Base-by-base conservation (phyloP, 2,888 invertebrate genomes). In the Limulus polyphemus region DNA sequence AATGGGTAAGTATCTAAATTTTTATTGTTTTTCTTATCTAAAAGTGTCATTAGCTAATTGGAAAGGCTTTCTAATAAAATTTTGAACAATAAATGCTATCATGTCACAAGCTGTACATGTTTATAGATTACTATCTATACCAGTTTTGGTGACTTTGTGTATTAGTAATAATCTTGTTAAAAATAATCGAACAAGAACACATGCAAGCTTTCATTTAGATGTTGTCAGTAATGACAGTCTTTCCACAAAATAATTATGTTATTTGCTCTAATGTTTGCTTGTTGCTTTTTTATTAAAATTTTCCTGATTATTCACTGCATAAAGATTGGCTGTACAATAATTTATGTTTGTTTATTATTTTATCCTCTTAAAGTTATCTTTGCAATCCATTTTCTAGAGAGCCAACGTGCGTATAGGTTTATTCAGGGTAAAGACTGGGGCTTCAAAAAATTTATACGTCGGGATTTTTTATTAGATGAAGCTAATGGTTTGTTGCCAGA, bases 371-470 rank as follows among this genome's bases (percentile, higher is more conserved):
- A 32, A 32, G 7, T 32, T 32, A 32, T 32, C 32, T 32, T 32
- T 32, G 32, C 32, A 32, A 32, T 32, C 32, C 32, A 32, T 32
- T 32, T 32, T 32, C 32, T 78, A 85, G 85, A 86, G 75, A 85
- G 84, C 73, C 86, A 86, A 75, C 77, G 98, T 77, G 98, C 98
- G 69, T 99, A 99, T 80, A 86, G 98, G 82, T 99, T 99, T 80
- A 97, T 99, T 67, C 98, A 98, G 81, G 98, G 98, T 73, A 99
- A 99, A 81, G 99, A 99, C 82, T 99, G 99, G 99, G 99, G 99
- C 65, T 99, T 99, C 82, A 99, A 99, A 81, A 99, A 99, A 79
- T 99, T 99, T 78, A 99, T 99, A 70, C 84, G 98, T 75, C 84
- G 98, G 79, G 98, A 99, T 80, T 99, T 98, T 79, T 83, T 99